These are phyloP conservation scores for Zosterops japonicus DNA, from an alignment of 2,113 vertebrate genomes.

Conservation along the genomic window DNA sequence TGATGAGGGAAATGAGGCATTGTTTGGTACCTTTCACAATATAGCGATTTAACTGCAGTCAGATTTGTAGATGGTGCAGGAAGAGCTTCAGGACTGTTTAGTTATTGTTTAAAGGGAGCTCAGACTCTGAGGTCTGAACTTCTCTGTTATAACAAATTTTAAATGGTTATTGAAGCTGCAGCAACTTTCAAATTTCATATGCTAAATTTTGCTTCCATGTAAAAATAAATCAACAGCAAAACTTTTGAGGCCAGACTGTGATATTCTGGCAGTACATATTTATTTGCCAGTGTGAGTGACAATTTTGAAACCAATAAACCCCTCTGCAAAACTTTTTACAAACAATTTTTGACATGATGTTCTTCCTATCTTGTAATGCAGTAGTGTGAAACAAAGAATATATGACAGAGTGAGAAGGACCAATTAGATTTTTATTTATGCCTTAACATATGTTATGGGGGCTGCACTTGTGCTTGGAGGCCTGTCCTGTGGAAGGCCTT, in stretches of 20 bases:
- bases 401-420: neutral
- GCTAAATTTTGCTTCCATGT: neutral
- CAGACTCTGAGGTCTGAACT: neutral
- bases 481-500: accelerated
- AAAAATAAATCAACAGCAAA: neutral
- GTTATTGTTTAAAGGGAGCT: neutral
- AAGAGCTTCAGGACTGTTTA: neutral
- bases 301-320: neutral
- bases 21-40: neutral
- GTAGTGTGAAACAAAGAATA: neutral
- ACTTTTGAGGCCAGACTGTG: neutral
- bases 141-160: neutral
- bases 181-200: neutral
- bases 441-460: no score
- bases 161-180: neutral
- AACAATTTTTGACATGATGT: neutral
- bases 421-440: neutral
- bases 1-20: accelerated
- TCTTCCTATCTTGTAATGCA: neutral
- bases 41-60: neutral
- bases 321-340: neutral
- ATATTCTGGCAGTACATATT: neutral
- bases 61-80: neutral
- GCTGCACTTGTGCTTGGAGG: neutral
- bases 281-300: neutral